phyloP scores from a whole-genome alignment of 2,113 vertebrate species.

The Thryonomys swinderianus region DNA sequence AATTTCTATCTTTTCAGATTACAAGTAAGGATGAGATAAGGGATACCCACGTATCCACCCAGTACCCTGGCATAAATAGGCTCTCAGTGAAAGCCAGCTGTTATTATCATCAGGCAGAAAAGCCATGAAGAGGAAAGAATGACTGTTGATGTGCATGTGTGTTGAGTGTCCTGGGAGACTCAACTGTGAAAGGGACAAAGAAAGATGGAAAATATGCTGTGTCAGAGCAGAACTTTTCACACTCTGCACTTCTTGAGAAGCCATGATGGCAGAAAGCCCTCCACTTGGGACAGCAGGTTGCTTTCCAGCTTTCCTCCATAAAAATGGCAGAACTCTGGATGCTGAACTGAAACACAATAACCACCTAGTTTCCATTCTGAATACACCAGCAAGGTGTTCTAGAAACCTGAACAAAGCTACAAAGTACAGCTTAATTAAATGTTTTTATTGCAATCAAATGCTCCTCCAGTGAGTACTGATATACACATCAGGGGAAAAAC shows the following conservation, averaged over 20 bases:
- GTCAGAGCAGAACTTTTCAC: background rate
- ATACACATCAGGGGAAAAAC: background rate
- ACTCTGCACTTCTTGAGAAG: background rate
- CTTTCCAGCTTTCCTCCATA: background rate
- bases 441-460: background rate
- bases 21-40: background rate
- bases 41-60: background rate
- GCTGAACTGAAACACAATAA: constrained; percentile 54
- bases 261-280: background rate
- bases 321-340: constrained; percentile 33
- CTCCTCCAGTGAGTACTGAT: background rate
- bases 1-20: background rate
- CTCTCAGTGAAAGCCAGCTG: background rate
- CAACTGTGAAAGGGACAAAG: background rate
- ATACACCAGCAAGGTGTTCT: constrained; percentile 19
- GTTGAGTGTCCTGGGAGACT: background rate
- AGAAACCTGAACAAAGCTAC: background rate
- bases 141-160: background rate
- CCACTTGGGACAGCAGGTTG: background rate
- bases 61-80: background rate
- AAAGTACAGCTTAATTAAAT: constrained; percentile 27
- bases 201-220: background rate
- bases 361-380: constrained; percentile 44
- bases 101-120: constrained; percentile 13
- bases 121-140: background rate